A percentile compares a stretch with the other conserved stretches of the same genome.
phyloP scores from a whole-genome alignment of 2,888 invertebrate genomes.

The Cephus sareptanus region DNA sequence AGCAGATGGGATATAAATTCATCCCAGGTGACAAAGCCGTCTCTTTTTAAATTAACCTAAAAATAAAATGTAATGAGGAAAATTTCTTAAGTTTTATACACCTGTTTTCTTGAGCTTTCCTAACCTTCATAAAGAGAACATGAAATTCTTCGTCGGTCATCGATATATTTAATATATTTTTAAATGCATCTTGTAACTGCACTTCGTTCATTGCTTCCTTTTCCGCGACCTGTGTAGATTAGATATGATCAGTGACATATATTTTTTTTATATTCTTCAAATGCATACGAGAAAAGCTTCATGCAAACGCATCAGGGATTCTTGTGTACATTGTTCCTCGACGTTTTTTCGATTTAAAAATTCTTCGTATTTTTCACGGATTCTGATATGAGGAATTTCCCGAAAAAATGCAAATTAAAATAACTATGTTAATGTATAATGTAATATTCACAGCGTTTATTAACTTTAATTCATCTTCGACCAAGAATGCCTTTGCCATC shows the following conservation, averaged over 20 bases:
- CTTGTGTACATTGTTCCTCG: slow-evolving; percentile 44
- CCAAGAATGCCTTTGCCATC: not conserved
- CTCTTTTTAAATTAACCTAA: slow-evolving; percentile 71
- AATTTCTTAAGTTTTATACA: not conserved
- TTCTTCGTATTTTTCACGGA: slow-evolving; percentile 33
- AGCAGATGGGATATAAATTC: slow-evolving; percentile 83
- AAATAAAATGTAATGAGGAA: slow-evolving; percentile 11
- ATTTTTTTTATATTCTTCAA: not conserved
- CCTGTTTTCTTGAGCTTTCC: slow-evolving; percentile 12
- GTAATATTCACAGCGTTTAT: not conserved
- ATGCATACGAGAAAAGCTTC: slow-evolving; percentile 44
- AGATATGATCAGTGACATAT: not conserved
- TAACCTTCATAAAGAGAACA: slow-evolving; percentile 73
- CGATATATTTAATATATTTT: slow-evolving; percentile 37
- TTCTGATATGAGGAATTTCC: not conserved
- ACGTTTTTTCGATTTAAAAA: slow-evolving; percentile 40
- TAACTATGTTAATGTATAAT: not conserved
- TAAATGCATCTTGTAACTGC: slow-evolving; percentile 42
- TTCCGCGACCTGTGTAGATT: slow-evolving; percentile 31
- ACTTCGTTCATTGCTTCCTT: slow-evolving; percentile 37
- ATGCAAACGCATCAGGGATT: slow-evolving; percentile 44
- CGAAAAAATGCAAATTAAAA: not conserved
- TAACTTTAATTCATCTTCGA: not conserved
- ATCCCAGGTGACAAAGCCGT: slow-evolving; percentile 75
- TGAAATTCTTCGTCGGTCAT: slow-evolving; percentile 70